Percentiles rank a stretch among this genome's conserved stretches.
These are phyloP conservation scores for Cephus nigrinus DNA, from an alignment of 2,888 invertebrate species.

Conservation along the genomic window DNA sequence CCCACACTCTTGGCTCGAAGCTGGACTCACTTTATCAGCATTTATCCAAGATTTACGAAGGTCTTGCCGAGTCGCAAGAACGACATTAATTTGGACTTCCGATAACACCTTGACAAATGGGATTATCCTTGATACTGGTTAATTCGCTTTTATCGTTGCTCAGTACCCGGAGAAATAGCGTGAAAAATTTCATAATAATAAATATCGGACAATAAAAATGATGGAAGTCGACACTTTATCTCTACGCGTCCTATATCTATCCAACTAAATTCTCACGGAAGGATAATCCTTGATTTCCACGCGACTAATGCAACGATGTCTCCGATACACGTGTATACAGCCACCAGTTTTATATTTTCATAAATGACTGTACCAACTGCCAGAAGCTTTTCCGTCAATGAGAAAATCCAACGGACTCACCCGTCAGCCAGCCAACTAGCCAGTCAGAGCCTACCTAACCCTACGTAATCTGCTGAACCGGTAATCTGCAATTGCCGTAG, in stretches of 20 bases:
- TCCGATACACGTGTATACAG: not conserved
- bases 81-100: not conserved
- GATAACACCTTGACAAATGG: not conserved
- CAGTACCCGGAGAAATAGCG: not conserved
- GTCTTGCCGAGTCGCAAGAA: not conserved
- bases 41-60: not conserved
- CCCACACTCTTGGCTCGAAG: not conserved
- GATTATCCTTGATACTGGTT: not conserved
- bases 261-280: not conserved
- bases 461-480: not conserved
- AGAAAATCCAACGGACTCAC: not conserved
- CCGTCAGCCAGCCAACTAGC: not conserved
- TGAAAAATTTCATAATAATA: not conserved
- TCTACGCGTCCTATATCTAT: not conserved
- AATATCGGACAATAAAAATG: not conserved
- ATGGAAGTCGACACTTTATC: not conserved
- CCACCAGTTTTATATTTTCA: not conserved
- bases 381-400: not conserved
- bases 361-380: not conserved
- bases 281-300: not conserved
- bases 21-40: not conserved
- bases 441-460: not conserved
- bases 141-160: not conserved
- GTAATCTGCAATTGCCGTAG: not conserved
- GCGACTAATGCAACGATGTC: not conserved